Evolutionary conservation across 2,113 vertebrate species (phyloP), one percentile per base, ranked within the genome.

Genomic region (Tragelaphus buxtoni): DNA sequence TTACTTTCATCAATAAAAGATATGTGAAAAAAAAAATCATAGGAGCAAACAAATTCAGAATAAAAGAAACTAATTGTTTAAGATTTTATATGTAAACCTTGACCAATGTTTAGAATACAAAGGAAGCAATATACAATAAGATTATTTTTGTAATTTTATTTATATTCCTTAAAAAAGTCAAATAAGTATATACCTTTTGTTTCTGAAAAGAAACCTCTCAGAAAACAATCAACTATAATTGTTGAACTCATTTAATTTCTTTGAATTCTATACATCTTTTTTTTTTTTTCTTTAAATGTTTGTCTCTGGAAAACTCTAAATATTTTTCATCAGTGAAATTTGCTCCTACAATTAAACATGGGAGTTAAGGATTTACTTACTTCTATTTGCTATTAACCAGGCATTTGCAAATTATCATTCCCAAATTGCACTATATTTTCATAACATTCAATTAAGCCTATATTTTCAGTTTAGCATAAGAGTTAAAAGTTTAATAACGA

Each of bases 1-100:
- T 90, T 49, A 95, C 58, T 95, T 96, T 94, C 56, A 94, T 86
- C n/a, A 79, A 88, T 87, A 90, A 79, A 83, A 58, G 1, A 5
- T n/a, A 87, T 61, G 1, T 79, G 4, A 53, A 32, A 74, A 63
- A 74, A 63, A 90, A 42, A 20, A 18, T 28, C 20, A 77, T 9
- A 88, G 5, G 3, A 22, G 35, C 79, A 91, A 94, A 80, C 10
- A 91, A 72, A 80, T 56, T 88, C 6, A 60, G 47, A 24, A 49
- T 28, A 87, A 58, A 16, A 51, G 5, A 9, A 51, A 82, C 1
- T 30, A 4, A 74, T 13, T 82, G 45, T 14, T 74, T 47, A 76
- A 88, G 6, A 63, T 97, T 95, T 69, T 53, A 76, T 61, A 2
- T 82, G 5, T 81, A 81, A 90, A 30, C 13, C 9, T 35, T 60